A percentile compares a stretch with the other conserved stretches of the same genome.
Evolutionary conservation across 2,113 vertebrate genomes (phyloP).

Genomic region (Zingel zingel): DNA sequence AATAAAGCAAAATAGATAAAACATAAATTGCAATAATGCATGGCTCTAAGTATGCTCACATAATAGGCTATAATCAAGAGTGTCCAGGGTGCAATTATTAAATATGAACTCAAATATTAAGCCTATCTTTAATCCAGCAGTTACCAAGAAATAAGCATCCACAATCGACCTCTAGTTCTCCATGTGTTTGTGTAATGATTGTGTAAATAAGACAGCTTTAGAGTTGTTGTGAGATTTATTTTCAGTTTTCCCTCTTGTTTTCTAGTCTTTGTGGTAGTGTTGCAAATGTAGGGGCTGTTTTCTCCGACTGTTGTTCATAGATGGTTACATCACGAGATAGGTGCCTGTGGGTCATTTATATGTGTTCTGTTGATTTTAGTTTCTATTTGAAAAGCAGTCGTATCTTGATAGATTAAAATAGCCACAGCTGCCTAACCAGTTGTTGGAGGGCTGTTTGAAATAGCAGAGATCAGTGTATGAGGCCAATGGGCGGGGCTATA

Average conservation of each 20-base stretch:
- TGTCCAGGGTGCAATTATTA: too few relatives aligned
- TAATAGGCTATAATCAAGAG: too few relatives aligned
- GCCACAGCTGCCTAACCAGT: constrained; percentile 29
- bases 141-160: background rate
- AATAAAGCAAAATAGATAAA: background rate
- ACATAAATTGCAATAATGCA: background rate
- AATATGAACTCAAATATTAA: too few relatives aligned
- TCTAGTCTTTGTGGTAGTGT: background rate
- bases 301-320: too few relatives aligned
- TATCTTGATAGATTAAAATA: too few relatives aligned
- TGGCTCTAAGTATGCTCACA: background rate
- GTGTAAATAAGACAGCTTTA: background rate
- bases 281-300: background rate
- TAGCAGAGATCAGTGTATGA: background rate
- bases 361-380: too few relatives aligned
- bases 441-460: constrained; percentile 19
- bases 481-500: constrained; percentile 47
- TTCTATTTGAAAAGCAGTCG: too few relatives aligned
- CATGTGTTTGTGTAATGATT: background rate
- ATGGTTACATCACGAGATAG: background rate
- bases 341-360: too few relatives aligned
- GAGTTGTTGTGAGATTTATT: background rate
- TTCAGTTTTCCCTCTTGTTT: background rate
- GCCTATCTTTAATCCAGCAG: background rate
- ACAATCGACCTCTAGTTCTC: too few relatives aligned